Percentiles rank a stretch among this genome's conserved stretches.
Conservation (phyloP, 2,797 vertebrate species). For the Xenops minutus region DNA sequence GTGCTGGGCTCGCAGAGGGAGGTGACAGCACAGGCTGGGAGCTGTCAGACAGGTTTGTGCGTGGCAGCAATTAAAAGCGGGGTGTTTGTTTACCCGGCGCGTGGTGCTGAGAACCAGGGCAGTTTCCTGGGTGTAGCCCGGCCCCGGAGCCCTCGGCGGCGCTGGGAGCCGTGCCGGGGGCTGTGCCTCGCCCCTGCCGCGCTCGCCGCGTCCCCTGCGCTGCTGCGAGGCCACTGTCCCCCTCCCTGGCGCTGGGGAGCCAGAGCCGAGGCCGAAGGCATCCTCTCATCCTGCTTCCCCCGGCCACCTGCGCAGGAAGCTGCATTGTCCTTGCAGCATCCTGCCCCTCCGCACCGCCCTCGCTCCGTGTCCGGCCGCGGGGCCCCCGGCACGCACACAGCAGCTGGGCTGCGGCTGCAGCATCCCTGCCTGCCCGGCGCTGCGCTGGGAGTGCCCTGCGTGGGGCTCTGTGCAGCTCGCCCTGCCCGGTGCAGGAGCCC, state of each 20-base stretch:
- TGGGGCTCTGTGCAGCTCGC: neutral
- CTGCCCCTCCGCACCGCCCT: neutral
- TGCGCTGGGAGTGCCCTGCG: neutral
- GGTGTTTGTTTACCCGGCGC: slow-evolving; percentile 55
- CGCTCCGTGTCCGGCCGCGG: neutral
- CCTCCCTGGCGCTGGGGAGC: neutral
- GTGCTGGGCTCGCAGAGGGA: slow-evolving; percentile 13
- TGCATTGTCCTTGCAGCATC: slow-evolving; percentile 32
- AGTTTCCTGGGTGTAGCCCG: slow-evolving; percentile 56
- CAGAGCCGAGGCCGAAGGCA: neutral
- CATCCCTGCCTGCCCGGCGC: rapidly evolving
- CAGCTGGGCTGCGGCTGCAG: neutral
- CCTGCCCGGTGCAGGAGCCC: neutral
- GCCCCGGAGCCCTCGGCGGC: neutral
- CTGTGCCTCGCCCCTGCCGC: neutral
- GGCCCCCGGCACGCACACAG: neutral
- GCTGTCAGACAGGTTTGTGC: slow-evolving; percentile 64
- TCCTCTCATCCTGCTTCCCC: neutral
- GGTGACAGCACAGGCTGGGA: slow-evolving; percentile 54
- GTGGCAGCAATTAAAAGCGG: slow-evolving; percentile 64
- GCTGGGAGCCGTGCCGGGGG: neutral
- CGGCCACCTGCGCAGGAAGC: slow-evolving; percentile 58
- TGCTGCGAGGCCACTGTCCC: neutral
- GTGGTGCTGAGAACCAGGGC: slow-evolving; percentile 54
- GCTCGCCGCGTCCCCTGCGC: too few relatives aligned